Base-by-base conservation (phyloP, 2,797 vertebrate species). In the Loris lydekkerianus region DNA sequence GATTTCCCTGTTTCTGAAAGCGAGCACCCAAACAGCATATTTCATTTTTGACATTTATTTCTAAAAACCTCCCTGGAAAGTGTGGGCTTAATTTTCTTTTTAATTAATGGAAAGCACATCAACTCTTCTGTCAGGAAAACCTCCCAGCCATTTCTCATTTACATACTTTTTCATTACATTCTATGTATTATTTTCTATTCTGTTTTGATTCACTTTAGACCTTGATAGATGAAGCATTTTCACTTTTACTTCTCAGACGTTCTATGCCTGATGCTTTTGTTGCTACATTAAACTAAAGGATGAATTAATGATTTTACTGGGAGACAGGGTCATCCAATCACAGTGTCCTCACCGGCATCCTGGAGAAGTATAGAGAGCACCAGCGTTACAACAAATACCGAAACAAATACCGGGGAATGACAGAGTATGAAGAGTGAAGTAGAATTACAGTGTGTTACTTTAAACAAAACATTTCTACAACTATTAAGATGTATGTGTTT, bases 171-270 rank as follows among this genome's bases (percentile, higher is more conserved):
- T 88, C 25, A 70, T 81, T 93, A 46, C 78, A 27, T 72, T 90
- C 53, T 69, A 65, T 27, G 60, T 31, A 31, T 49, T 78, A 34
- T 34, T 34, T 34, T 34, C 34, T 34, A 34, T 34, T 34, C 20
- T 93, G 60, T 89, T 89, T 95, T 65, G 27, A 8, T 81, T 96
- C 43, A 34, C 40, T 92, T 85, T 89, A 70, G 43, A 60, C 2
- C 77, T 92, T 86, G 85, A 96, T 46, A 77, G 95, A 90, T 81
- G 90, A 49, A 87, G 63, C 14, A 75, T 34, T 90, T 92, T 94
- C 87, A 53, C 63, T 78, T 96, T 82, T 78, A 56, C 8, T n/a
- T 95, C 46, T 93, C 46, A 93, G 49, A 87, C 53, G 70, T 65
- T 92, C 73, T 73, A 27, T n/a, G 10, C 37, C 25, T 27, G 6